Evolutionary conservation across 2,113 vertebrate species (phyloP).

Genomic region (Gambusia holbrooki): DNA sequence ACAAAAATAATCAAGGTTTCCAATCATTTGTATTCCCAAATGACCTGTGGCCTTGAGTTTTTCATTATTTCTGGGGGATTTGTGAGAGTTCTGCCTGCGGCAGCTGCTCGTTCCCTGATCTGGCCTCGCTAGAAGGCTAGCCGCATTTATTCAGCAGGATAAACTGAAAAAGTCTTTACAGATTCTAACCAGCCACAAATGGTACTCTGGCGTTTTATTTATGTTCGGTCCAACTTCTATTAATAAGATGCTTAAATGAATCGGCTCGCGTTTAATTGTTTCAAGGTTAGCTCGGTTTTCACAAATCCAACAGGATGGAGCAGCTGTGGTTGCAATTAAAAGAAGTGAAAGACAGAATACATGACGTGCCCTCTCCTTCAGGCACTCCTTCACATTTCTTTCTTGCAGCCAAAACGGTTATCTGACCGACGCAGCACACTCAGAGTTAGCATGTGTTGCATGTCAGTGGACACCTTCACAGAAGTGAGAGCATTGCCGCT

Average conservation of each 20-base stretch:
- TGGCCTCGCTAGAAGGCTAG: constrained; percentile 3
- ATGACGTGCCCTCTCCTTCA: too few species aligned
- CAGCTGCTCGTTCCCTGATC: neutral
- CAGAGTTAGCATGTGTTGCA: constrained; percentile 12
- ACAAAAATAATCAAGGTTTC: neutral
- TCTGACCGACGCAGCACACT: constrained; percentile 1
- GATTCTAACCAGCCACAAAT: too few species aligned
- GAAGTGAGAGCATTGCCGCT: constrained; percentile 23
- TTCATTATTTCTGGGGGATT: neutral
- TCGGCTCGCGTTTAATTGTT: neutral
- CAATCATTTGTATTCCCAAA: neutral
- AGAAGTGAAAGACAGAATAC: neutral
- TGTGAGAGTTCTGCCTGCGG: neutral
- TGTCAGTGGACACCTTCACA: constrained; percentile 28
- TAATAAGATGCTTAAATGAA: neutral
- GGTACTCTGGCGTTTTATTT: neutral
- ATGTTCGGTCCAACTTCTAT: neutral
- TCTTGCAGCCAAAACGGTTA: constrained; percentile 12
- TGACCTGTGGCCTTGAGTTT: neutral
- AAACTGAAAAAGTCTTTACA: neutral
- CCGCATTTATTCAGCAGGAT: neutral
- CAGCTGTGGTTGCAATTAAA: neutral
- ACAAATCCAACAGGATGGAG: neutral
- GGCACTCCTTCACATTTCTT: constrained; percentile 5
- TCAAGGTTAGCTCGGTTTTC: neutral